Percentiles rank a stretch among this genome's conserved stretches.
These are phyloP conservation scores for Poecilia latipinna DNA, from an alignment of 2,113 vertebrate genomes.

Conservation along the genomic window DNA sequence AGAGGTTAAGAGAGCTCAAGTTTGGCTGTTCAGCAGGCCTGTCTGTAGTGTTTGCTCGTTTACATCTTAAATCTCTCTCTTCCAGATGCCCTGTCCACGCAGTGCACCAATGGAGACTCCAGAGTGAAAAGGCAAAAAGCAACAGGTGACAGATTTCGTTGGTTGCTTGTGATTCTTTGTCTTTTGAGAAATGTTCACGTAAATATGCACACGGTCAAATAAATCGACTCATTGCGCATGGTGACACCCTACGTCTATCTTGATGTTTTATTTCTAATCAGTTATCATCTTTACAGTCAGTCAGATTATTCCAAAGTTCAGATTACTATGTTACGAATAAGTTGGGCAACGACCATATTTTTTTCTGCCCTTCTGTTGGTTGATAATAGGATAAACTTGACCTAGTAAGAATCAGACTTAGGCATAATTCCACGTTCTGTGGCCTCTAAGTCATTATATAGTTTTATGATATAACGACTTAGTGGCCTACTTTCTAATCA, in stretches of 20 bases:
- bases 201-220: background rate
- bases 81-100: conserved; percentile 10
- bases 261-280: background rate
- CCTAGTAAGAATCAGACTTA: no score
- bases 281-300: background rate
- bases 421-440: no score
- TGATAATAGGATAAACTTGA: background rate
- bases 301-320: conserved; percentile 2
- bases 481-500: no score
- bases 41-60: background rate
- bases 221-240: background rate
- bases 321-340: background rate
- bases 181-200: background rate
- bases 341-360: background rate
- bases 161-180: background rate
- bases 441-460: no score
- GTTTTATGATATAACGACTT: no score
- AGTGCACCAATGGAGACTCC: background rate
- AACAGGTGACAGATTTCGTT: conserved; percentile 40
- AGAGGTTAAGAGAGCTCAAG: conserved; percentile 33
- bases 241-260: no score
- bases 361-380: background rate
- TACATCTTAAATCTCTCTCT: conserved; percentile 4
- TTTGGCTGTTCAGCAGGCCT: background rate
- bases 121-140: conserved; percentile 32